Evolutionary conservation across 2,113 vertebrate species (phyloP).

Genomic region (Chlorocebus sabaeus): DNA sequence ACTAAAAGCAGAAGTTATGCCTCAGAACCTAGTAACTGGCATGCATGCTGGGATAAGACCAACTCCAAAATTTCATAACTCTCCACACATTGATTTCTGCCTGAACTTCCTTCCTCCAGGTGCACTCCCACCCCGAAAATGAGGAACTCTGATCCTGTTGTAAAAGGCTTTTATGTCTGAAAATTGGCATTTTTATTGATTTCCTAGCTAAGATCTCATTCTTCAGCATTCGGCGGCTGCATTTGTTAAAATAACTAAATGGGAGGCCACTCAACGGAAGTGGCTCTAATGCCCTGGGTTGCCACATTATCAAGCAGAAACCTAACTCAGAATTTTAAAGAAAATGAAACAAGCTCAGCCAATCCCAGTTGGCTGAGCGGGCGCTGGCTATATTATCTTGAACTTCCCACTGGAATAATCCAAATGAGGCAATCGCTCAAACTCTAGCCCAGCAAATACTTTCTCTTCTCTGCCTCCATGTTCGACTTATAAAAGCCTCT

Average conservation of each 20-base stretch:
- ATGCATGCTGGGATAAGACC: neutral
- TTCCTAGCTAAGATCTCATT: neutral
- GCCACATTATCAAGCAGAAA: neutral
- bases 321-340: neutral
- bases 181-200: neutral
- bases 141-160: neutral
- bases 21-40: accelerated
- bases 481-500: neutral
- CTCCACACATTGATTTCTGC: neutral
- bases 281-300: neutral
- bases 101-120: neutral
- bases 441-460: too few relatives aligned
- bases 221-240: neutral
- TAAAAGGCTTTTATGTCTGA: neutral
- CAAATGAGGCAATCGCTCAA: neutral
- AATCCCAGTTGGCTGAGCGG: neutral
- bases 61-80: neutral
- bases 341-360: neutral
- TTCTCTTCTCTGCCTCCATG: neutral
- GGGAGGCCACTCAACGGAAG: neutral
- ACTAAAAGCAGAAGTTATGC: neutral
- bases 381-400: neutral
- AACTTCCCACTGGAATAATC: neutral
- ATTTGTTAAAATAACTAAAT: neutral
- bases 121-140: neutral